Conservation (phyloP, 2,113 vertebrate genomes). For the Strix uralensis region DNA sequence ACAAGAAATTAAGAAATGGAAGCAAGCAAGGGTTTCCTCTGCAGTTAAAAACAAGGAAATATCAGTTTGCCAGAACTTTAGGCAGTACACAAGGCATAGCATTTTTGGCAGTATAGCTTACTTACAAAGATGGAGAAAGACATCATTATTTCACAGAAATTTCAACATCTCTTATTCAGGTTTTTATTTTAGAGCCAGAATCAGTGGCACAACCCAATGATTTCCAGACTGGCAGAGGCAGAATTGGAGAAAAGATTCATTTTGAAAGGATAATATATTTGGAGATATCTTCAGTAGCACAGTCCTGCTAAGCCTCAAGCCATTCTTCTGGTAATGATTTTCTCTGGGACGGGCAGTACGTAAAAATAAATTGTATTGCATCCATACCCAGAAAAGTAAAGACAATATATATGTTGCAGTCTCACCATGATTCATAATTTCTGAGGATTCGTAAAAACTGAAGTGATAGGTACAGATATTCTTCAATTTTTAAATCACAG, state of each 20-base stretch:
- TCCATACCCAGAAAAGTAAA: neutral
- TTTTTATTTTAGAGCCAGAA: neutral
- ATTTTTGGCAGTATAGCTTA: neutral
- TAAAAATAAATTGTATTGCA: neutral
- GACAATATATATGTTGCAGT: neutral
- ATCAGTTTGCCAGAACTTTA: neutral
- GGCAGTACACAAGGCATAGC: neutral
- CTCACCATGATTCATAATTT: neutral
- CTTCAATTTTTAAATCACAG: neutral
- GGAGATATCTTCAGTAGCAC: neutral
- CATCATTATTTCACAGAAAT: neutral
- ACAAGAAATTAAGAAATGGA: neutral
- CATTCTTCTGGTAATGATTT: neutral
- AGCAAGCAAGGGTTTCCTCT: neutral
- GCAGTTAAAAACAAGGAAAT: neutral
- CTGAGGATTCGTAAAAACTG: neutral
- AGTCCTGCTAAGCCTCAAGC: neutral
- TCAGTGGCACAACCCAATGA: neutral
- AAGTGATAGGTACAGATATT: neutral
- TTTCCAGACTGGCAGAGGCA: neutral
- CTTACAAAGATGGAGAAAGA: neutral
- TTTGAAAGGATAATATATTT: neutral
- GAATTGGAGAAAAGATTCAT: neutral
- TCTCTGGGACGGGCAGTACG: neutral
- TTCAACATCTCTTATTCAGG: neutral